Evolutionary conservation across 64 coral and sea anemone genomes (phyloP), one percentile per base, ranked within the genome.

Genomic region (Actinia equina): DNA sequence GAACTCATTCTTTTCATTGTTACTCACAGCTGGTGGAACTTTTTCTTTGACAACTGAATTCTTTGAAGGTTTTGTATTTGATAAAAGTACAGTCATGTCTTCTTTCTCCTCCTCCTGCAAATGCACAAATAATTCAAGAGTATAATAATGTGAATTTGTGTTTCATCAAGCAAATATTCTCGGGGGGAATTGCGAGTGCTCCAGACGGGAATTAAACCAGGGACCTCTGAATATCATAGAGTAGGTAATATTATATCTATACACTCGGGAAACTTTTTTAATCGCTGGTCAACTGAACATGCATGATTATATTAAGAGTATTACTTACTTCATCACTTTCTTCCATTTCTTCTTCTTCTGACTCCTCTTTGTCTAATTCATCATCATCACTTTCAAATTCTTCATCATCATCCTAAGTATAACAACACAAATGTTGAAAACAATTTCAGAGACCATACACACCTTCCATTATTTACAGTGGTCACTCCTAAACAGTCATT

Each of bases 261-360:
- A 65, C 6, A 23, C n/a, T 16, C 13, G 0, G 15, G 6, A 65
- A 65, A 65, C 7, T 9, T 10, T 27, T 37, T 37, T 37, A 37
- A 37, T 37, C 30, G 30, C 30, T 37, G 30, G 30, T 37, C 30
- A 37, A 37, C 30, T 1, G 30, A 37, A 37, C 30, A 37, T 37
- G 30, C 30, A 37, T 37, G 30, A 37, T 37, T 37, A 37, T 37
- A 37, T 37, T 25, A 9, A 41, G 42, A 16, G 22, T 69, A 13
- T 87, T 42, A 25, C 49, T 67, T 79, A 85, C 87, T 43, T 80
- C 93, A 51, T 80, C 93, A 51, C 81, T 87, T 62, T 88, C 89
- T 57, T 94, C 89, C 71, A 85, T 83, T n/a, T 89, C 92, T 80
- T 89, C 88, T 15, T 86, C 92, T 19, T 88, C 89, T 45, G 87